Conservation (phyloP, 2,888 invertebrate species). For the Cybosia mesomella region DNA sequence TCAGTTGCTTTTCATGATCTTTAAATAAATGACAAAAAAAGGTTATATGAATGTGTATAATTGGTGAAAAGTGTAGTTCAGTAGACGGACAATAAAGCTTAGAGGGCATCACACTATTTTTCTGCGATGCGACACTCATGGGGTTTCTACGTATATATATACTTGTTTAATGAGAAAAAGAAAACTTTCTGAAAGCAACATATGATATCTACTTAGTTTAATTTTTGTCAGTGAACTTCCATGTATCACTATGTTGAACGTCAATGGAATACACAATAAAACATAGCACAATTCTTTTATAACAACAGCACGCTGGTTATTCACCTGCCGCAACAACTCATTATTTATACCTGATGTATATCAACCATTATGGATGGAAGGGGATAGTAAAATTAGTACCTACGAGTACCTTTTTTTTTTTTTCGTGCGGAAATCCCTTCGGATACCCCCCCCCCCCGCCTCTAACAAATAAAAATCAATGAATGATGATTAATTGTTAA, state of each 20-base stretch:
- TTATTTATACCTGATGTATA: slow-evolving; percentile 22
- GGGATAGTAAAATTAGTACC: too few relatives aligned
- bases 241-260: not conserved
- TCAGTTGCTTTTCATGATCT: not conserved
- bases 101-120: not conserved
- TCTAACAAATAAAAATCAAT: slow-evolving; percentile 45
- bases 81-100: not conserved
- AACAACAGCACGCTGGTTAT: slow-evolving; percentile 20
- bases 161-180: not conserved
- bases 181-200: not conserved
- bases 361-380: too few relatives aligned
- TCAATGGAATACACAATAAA: not conserved
- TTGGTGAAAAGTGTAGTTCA: not conserved
- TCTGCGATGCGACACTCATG: not conserved
- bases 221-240: not conserved
- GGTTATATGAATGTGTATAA: too few relatives aligned
- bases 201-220: not conserved
- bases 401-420: too few relatives aligned
- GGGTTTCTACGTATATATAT: not conserved
- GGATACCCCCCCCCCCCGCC: too few relatives aligned
- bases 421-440: too few relatives aligned
- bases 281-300: not conserved
- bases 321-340: slow-evolving; percentile 27
- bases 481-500: slow-evolving; percentile 59
- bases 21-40: too few relatives aligned